Evolutionary conservation across 2,888 invertebrate genomes (phyloP).

Genomic region (Leucania comma): DNA sequence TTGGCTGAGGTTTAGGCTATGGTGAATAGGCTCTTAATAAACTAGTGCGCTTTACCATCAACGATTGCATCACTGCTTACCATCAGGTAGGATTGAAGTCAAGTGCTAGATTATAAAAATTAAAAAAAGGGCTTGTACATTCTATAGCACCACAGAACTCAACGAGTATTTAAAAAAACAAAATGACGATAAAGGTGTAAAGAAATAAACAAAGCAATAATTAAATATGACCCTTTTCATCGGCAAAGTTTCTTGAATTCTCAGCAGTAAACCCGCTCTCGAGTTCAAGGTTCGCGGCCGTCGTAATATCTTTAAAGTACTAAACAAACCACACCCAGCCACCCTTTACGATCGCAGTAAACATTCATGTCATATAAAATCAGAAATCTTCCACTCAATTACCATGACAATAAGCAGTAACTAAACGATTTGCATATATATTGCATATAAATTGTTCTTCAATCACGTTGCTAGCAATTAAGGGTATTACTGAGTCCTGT

Average conservation of each 20-base stretch:
- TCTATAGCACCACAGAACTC: background rate
- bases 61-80: too few relatives aligned
- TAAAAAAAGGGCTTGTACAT: too few relatives aligned
- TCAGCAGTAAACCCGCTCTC: constrained; percentile 24
- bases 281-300: constrained; percentile 51
- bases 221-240: constrained; percentile 23
- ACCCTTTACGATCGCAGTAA: constrained; percentile 55
- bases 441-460: constrained; percentile 81
- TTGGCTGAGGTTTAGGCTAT: too few relatives aligned
- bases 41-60: too few relatives aligned
- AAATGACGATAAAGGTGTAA: background rate
- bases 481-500: constrained; percentile 75
- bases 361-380: constrained; percentile 60
- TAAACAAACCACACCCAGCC: constrained; percentile 57
- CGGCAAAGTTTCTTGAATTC: constrained; percentile 22
- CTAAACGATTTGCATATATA: constrained; percentile 84
- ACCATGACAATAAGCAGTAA: constrained; percentile 73
- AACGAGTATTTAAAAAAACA: background rate
- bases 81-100: too few relatives aligned
- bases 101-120: too few relatives aligned
- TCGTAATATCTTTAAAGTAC: constrained; percentile 42
- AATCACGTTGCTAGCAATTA: constrained; percentile 80
- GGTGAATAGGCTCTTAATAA: too few relatives aligned
- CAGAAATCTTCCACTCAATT: constrained; percentile 58
- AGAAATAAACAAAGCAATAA: constrained; percentile 29